Conservation (phyloP, 2,113 vertebrate genomes). For the Cacatua alba region DNA sequence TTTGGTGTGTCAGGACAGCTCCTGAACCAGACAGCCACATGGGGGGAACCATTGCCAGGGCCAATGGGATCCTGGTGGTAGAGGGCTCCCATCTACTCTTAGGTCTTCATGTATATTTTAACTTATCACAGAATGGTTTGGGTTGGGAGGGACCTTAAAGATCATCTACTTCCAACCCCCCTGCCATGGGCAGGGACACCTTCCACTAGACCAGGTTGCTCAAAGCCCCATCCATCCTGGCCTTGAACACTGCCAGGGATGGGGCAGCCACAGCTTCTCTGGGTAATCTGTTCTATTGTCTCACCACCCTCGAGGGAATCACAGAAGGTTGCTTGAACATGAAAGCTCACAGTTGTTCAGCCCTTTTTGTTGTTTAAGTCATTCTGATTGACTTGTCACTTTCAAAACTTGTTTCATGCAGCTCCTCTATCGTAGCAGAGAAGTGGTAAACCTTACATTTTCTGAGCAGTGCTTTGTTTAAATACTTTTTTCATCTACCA, state of each 20-base stretch:
- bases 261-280: background rate
- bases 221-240: background rate
- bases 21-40: rapidly evolving
- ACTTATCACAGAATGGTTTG: background rate
- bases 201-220: background rate
- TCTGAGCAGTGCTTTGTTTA: constrained; percentile 51
- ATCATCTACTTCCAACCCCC: background rate
- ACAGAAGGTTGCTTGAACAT: background rate
- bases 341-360: background rate
- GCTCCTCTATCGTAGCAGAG: background rate
- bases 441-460: constrained; percentile 33
- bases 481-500: constrained; percentile 44
- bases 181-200: background rate
- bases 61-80: background rate
- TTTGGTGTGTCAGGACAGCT: background rate
- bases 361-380: background rate
- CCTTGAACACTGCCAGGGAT: background rate
- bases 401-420: constrained; percentile 36
- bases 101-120: background rate
- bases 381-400: background rate
- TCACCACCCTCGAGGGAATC: background rate
- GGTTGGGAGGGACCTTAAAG: background rate
- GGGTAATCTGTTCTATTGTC: background rate
- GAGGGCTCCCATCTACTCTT: background rate
- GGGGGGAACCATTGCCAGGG: background rate